Percentiles rank a stretch among this genome's conserved stretches.
These are phyloP conservation scores for Sinosuthora webbiana DNA, from an alignment of 2,113 vertebrate species.

Conservation along the genomic window DNA sequence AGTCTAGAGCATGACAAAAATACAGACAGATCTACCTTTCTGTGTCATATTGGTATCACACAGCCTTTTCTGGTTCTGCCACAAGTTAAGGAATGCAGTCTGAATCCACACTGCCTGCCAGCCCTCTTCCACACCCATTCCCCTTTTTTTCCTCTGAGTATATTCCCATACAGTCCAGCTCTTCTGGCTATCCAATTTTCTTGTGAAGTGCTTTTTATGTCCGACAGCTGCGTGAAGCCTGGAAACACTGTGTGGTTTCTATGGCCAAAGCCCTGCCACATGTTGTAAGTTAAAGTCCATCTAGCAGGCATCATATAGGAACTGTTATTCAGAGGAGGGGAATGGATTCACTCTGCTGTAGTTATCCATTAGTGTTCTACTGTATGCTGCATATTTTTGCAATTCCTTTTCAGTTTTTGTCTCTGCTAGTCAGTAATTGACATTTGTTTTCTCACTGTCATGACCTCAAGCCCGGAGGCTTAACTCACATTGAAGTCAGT, in stretches of 20 bases:
- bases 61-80: background rate
- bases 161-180: background rate
- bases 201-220: background rate
- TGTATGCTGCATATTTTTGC: background rate
- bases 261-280: background rate
- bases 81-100: background rate
- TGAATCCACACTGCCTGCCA: background rate
- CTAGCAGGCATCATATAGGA: background rate
- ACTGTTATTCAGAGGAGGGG: background rate
- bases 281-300: background rate
- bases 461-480: background rate
- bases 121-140: background rate
- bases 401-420: background rate
- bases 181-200: background rate
- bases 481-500: background rate
- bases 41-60: background rate
- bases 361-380: background rate
- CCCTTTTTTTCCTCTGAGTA: background rate
- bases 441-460: background rate
- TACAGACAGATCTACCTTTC: background rate
- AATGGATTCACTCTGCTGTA: background rate
- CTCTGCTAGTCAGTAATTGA: conserved; percentile 5
- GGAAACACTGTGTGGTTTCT: background rate
- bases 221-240: background rate
- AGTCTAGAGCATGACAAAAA: background rate